Evolutionary conservation across 2,888 invertebrate species (phyloP).

Genomic region (Tryphoninae sp.): DNA sequence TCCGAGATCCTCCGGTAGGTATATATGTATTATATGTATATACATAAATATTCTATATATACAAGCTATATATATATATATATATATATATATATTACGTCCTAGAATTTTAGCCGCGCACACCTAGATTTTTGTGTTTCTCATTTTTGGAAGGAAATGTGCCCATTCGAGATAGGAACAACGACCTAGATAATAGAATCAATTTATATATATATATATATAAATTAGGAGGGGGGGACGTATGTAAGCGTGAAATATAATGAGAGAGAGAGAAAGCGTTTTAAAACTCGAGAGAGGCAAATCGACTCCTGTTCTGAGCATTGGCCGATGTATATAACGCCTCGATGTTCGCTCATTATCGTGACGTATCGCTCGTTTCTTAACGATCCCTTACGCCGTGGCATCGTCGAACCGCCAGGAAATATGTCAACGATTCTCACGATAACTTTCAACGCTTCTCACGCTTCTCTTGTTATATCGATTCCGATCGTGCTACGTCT

Average conservation of each 20-base stretch:
- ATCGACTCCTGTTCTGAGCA: conserved; percentile 55
- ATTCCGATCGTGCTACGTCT: background rate
- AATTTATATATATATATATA: no score
- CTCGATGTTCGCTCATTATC: conserved; percentile 75
- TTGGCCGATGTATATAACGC: conserved; percentile 47
- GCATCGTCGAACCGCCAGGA: conserved; percentile 47
- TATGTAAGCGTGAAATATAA: conserved; percentile 21
- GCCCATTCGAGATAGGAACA: no score
- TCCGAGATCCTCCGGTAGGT: conserved; percentile 18
- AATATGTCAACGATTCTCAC: conserved; percentile 32
- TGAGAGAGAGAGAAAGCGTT: conserved; percentile 35
- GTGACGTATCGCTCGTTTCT: conserved; percentile 75
- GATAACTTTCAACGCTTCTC: conserved; percentile 48
- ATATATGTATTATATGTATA: background rate
- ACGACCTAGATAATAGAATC: no score
- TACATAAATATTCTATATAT: background rate
- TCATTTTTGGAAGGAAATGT: no score
- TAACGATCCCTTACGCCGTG: conserved; percentile 61
- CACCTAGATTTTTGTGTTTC: no score
- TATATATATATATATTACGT: background rate
- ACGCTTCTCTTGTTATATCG: conserved; percentile 14
- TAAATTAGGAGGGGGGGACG: no score
- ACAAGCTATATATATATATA: background rate
- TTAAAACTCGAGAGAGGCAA: conserved; percentile 31
- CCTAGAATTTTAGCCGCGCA: no score